These are phyloP conservation scores for Lordiphosa collinella DNA, from an alignment of 1,140 invertebrate genomes.

Conservation along the genomic window DNA sequence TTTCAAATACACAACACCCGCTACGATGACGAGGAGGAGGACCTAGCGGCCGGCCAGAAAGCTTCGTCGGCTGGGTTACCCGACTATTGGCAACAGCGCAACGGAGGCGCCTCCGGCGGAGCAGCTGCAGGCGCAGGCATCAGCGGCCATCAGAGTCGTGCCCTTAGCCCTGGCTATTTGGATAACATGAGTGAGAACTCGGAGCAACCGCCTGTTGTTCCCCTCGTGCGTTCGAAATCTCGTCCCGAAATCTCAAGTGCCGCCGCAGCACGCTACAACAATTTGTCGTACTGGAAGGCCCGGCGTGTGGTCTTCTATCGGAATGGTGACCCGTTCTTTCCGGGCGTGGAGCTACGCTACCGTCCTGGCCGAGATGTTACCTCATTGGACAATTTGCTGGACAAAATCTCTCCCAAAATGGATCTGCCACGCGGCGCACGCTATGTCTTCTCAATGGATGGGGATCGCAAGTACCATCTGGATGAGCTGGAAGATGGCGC, in stretches of 20 bases:
- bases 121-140: constrained; percentile 2
- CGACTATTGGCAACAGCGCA: constrained; percentile 72
- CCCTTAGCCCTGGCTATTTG: constrained; percentile 60
- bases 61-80: constrained; percentile 36
- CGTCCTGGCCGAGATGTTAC: constrained; percentile 92
- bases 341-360: constrained; percentile 93
- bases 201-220: constrained; percentile 74
- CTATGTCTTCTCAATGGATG: constrained; percentile 95
- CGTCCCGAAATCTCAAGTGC: constrained; percentile 75
- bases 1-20: constrained; percentile 38
- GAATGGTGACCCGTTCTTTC: constrained; percentile 95
- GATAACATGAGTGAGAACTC: constrained; percentile 79
- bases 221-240: constrained; percentile 74
- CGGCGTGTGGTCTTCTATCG: constrained; percentile 93
- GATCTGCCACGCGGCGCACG: constrained; percentile 91
- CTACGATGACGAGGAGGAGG: constrained; percentile 59
- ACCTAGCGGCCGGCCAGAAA: constrained; percentile 34
- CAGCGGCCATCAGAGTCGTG: constrained; percentile 60
- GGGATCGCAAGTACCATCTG: constrained; percentile 89
- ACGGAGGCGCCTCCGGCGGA: constrained; percentile 24
- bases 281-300: constrained; percentile 92
- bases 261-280: constrained; percentile 85
- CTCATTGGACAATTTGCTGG: constrained; percentile 91
- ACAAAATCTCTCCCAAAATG: constrained; percentile 90
- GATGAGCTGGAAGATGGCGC: constrained; percentile 93